Percentiles rank a stretch among this genome's conserved stretches.
Conservation (phyloP, 1,140 invertebrate species). For the Dinoponera quadriceps region DNA sequence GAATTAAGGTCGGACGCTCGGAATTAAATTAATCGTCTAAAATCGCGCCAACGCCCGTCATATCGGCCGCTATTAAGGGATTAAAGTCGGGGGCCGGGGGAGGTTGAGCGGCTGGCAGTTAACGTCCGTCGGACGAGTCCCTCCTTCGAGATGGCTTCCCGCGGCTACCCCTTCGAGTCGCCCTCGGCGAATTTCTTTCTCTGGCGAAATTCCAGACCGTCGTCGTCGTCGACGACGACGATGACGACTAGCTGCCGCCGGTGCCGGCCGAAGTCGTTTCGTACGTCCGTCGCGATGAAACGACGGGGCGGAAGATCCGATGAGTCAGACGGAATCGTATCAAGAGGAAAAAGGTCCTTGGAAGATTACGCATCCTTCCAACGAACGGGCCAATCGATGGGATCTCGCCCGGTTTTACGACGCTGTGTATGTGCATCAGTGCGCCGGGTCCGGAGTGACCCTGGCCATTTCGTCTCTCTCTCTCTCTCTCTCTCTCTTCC, state of each 20-base stretch:
- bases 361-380: not conserved
- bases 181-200: not conserved
- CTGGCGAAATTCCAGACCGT: not conserved
- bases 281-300: conserved; percentile 1
- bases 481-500: not conserved
- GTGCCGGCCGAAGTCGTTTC: not conserved
- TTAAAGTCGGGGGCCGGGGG: conserved; percentile 1
- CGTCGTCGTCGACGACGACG: not conserved
- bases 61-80: conserved; percentile 9
- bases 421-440: not conserved
- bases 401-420: conserved; percentile 32
- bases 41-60: conserved; percentile 5
- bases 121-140: conserved; percentile 1
- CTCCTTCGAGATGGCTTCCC: not conserved
- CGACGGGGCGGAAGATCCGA: conserved; percentile 14
- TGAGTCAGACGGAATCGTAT: conserved; percentile 28
- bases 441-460: too few relatives aligned
- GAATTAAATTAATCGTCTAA: conserved; percentile 20
- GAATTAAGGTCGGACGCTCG: not conserved
- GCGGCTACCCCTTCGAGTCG: not conserved
- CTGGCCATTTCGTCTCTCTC: too few relatives aligned
- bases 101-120: conserved; percentile 9
- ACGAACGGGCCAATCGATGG: conserved; percentile 28
- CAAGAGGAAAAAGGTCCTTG: not conserved
- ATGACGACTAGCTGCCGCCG: too few relatives aligned